Evolutionary conservation across 2,888 invertebrate species (phyloP).

Genomic region (Tyria jacobaeae): DNA sequence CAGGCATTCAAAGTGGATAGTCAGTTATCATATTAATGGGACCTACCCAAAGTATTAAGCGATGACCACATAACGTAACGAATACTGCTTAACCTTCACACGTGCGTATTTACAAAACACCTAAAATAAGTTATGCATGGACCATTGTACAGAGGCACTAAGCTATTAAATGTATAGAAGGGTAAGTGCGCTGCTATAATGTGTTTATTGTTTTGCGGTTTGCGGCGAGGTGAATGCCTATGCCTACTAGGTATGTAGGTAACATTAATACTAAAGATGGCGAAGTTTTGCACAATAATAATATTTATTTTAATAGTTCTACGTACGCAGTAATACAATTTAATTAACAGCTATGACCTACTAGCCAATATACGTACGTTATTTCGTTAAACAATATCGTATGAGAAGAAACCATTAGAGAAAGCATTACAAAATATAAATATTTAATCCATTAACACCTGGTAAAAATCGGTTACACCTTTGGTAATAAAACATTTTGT

Average conservation of each 20-base stretch:
- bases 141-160: conserved; percentile 49
- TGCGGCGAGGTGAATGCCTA: conserved; percentile 32
- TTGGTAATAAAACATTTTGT: conserved; percentile 24
- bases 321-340: conserved; percentile 19
- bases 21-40: conserved; percentile 42
- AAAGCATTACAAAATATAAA: conserved; percentile 27
- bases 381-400: conserved; percentile 22
- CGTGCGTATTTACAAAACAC: conserved; percentile 50
- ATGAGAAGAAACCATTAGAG: conserved; percentile 30
- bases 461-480: conserved; percentile 29
- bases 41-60: conserved; percentile 67
- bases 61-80: conserved; percentile 76
- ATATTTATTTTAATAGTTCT: conserved; percentile 20
- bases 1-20: conserved; percentile 51
- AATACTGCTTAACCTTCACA: conserved; percentile 69
- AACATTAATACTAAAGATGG: conserved; percentile 8
- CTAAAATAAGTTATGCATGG: conserved; percentile 45
- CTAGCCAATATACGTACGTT: conserved; percentile 16
- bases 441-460: conserved; percentile 20
- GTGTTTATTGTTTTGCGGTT: conserved; percentile 52
- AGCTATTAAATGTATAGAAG: conserved; percentile 51
- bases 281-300: conserved; percentile 14
- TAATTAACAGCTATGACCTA: conserved; percentile 27
- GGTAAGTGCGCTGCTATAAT: conserved; percentile 36
- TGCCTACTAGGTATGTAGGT: neutral